phyloP scores from a whole-genome alignment of 2,113 vertebrate species.

The Scopus umbretta region DNA sequence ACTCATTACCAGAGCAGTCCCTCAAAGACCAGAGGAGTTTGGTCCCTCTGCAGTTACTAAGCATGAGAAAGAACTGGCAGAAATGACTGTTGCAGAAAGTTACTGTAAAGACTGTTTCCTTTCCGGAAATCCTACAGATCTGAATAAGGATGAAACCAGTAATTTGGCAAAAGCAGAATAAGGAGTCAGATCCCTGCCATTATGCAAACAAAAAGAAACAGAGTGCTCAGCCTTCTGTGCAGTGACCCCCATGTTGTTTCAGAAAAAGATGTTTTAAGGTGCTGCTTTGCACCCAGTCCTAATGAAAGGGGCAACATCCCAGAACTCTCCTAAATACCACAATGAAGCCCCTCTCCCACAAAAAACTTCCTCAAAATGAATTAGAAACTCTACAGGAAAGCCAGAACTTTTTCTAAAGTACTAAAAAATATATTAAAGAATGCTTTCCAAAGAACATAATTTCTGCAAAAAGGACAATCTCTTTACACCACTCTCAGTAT shows the following conservation, averaged over 20 bases:
- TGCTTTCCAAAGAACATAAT: neutral
- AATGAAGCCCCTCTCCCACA: neutral
- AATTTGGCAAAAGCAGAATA: neutral
- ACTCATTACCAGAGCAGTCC: neutral
- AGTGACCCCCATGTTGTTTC: neutral
- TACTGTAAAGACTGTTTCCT: neutral
- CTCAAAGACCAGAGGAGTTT: neutral
- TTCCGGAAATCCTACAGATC: neutral
- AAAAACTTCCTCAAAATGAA: neutral
- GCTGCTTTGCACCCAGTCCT: neutral
- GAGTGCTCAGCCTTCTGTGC: neutral
- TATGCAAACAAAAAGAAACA: neutral
- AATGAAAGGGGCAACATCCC: neutral
- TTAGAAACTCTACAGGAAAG: neutral
- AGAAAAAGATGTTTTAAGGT: neutral
- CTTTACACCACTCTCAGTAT: neutral
- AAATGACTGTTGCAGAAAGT: neutral
- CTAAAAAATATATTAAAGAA: too few relatives aligned
- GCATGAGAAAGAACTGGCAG: neutral
- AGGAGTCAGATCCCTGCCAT: rapidly evolving
- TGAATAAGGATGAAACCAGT: neutral
- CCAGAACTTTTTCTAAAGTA: too few relatives aligned
- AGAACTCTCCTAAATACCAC: neutral
- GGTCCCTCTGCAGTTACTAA: neutral
- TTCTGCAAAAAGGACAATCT: neutral